These are phyloP conservation scores for Villa cingulata DNA, from an alignment of 2,888 invertebrate species.

Conservation along the genomic window DNA sequence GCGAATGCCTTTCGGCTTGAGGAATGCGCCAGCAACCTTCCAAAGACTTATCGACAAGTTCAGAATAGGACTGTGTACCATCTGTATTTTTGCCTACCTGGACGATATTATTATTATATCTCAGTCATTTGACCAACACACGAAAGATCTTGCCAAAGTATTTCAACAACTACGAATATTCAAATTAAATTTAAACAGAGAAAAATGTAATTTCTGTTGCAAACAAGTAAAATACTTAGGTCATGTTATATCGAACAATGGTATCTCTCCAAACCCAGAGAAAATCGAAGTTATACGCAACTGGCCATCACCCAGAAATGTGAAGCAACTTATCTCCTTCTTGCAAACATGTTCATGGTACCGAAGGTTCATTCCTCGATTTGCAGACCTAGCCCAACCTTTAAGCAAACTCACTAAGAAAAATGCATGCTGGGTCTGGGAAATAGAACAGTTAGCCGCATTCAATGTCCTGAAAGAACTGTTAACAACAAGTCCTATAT, in stretches of 20 bases:
- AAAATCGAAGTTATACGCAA: too few relatives aligned
- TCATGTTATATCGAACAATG: too few relatives aligned
- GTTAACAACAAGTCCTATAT: conserved; percentile 11
- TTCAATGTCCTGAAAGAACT: conserved; percentile 15
- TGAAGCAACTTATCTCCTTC: conserved; percentile 18
- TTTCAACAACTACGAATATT: conserved; percentile 5
- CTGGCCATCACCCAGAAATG: conserved; percentile 15
- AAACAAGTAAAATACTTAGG: too few relatives aligned
- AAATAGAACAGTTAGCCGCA: conserved; percentile 13
- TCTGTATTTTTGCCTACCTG: conserved; percentile 15
- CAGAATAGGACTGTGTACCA: conserved; percentile 9
- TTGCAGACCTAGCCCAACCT: conserved; percentile 19
- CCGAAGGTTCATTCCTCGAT: too few relatives aligned
- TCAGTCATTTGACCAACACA: conserved; percentile 8
- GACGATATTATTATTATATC: conserved; percentile 15
- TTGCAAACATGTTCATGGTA: too few relatives aligned
- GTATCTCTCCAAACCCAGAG: conserved; percentile 15
- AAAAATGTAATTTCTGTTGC: too few relatives aligned
- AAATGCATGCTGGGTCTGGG: conserved; percentile 18
- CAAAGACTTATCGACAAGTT: conserved; percentile 13
- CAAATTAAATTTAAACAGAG: too few relatives aligned
- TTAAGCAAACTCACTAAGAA: conserved; percentile 20
- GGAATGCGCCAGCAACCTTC: conserved; percentile 4
- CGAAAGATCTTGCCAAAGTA: conserved; percentile 8
- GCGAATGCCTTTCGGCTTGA: conserved; percentile 3